phyloP scores from a whole-genome alignment of 2,797 vertebrate genomes.

The Oryzias sinensis region DNA sequence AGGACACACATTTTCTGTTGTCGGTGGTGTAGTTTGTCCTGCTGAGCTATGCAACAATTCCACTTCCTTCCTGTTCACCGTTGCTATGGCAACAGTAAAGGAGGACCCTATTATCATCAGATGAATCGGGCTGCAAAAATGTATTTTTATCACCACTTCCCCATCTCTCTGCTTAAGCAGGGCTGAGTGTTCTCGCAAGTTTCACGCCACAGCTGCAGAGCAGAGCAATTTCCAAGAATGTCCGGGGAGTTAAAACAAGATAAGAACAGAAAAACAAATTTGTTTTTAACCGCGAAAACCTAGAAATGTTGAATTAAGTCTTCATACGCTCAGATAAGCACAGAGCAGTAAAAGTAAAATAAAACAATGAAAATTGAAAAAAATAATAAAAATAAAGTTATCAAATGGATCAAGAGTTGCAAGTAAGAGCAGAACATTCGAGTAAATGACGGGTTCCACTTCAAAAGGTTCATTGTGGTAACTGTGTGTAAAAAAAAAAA shows the following conservation, averaged over 20 bases:
- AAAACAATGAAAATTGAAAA: no score
- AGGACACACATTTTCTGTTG: conserved; percentile 4
- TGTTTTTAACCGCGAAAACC: neutral
- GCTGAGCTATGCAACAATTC: conserved; percentile 62
- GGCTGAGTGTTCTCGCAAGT: conserved; percentile 47
- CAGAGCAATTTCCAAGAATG: conserved; percentile 20
- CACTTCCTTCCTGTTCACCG: conserved; percentile 61
- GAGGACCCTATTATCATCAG: conserved; percentile 57
- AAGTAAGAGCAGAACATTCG: neutral
- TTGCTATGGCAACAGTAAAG: conserved; percentile 66
- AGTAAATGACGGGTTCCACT: neutral
- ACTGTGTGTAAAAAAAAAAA: neutral
- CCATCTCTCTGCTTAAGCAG: conserved; percentile 48
- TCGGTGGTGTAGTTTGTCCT: conserved; percentile 23
- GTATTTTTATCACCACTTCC: conserved; percentile 74
- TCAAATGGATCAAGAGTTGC: no score
- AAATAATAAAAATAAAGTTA: no score
- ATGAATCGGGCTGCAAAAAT: conserved; percentile 53
- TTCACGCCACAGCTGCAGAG: conserved; percentile 38
- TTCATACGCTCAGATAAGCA: conserved; percentile 8
- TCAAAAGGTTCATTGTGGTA: neutral
- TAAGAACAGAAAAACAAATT: conserved; percentile 7
- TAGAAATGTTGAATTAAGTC: conserved; percentile 5
- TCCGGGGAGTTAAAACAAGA: conserved; percentile 13
- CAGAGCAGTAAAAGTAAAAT: neutral